Evolutionary conservation across 2,888 invertebrate genomes (phyloP).

Genomic region (Entomobrya proxima): DNA sequence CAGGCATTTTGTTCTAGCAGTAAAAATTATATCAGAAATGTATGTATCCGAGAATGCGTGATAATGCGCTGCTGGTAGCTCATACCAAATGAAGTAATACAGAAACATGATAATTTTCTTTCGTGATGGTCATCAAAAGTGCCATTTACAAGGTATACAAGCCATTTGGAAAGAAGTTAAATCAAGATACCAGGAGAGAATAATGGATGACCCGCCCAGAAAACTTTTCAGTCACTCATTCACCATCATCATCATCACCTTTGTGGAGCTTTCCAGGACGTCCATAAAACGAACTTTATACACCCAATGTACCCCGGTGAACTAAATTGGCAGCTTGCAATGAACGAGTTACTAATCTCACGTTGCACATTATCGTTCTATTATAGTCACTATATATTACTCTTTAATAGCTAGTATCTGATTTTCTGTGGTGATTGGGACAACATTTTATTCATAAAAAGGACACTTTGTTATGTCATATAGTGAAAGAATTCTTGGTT

Average conservation of each 20-base stretch:
- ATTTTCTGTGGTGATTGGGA: not conserved
- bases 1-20: not conserved
- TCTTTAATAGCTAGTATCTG: not conserved
- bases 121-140: slow-evolving; percentile 59
- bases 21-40: not conserved
- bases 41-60: not conserved
- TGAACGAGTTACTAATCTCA: slow-evolving; percentile 70
- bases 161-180: slow-evolving; percentile 69
- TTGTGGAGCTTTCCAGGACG: slow-evolving; percentile 64
- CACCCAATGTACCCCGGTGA: slow-evolving; percentile 26
- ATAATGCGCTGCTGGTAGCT: not conserved
- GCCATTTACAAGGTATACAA: slow-evolving; percentile 61
- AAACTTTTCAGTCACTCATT: slow-evolving; percentile 50
- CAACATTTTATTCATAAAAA: slow-evolving; percentile 1
- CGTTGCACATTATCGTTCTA: slow-evolving; percentile 37
- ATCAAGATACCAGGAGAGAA: slow-evolving; percentile 67
- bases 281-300: slow-evolving; percentile 64
- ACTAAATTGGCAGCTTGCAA: slow-evolving; percentile 55
- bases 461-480: not conserved
- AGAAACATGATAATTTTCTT: slow-evolving; percentile 62
- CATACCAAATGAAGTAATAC: slow-evolving; percentile 32
- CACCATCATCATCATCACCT: slow-evolving; percentile 17
- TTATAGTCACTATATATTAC: slow-evolving; percentile 8
- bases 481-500: not conserved
- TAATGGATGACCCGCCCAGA: slow-evolving; percentile 71